Evolutionary conservation across 2,888 invertebrate genomes (phyloP).

Genomic region (Eupeodes latifasciatus): DNA sequence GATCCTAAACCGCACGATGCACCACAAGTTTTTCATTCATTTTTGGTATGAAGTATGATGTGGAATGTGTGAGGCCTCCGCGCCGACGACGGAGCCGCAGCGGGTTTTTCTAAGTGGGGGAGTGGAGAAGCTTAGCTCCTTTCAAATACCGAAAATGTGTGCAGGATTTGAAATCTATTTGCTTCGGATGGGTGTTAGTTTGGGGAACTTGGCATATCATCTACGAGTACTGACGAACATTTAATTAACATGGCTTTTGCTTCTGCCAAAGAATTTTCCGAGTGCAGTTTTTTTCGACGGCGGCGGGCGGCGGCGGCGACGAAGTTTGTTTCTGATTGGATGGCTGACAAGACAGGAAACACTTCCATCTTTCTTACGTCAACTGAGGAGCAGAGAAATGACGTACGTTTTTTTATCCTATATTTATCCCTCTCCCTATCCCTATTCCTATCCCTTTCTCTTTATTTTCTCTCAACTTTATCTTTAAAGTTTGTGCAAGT

Average conservation of each 20-base stretch:
- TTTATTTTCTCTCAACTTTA: slow-evolving; percentile 71
- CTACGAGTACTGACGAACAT: slow-evolving; percentile 59
- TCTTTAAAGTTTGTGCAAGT: slow-evolving; percentile 74
- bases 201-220: slow-evolving; percentile 31
- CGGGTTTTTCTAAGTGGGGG: slow-evolving; percentile 41
- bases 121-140: slow-evolving; percentile 52
- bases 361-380: slow-evolving; percentile 71
- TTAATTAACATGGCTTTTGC: slow-evolving; percentile 71
- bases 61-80: slow-evolving; percentile 26
- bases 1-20: slow-evolving; percentile 66
- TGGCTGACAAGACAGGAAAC: slow-evolving; percentile 72
- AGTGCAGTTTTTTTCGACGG: slow-evolving; percentile 30
- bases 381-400: slow-evolving; percentile 66
- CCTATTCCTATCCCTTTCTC: background rate
- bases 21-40: slow-evolving; percentile 66
- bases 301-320: no score
- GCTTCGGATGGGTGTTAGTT: slow-evolving; percentile 31
- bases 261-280: slow-evolving; percentile 46
- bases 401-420: slow-evolving; percentile 48
- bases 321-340: slow-evolving; percentile 35
- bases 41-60: slow-evolving; percentile 33
- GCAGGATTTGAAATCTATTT: slow-evolving; percentile 57
- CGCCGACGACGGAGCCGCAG: background rate
- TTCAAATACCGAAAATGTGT: slow-evolving; percentile 59
- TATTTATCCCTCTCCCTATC: slow-evolving; percentile 8